Percentiles rank a stretch among this genome's conserved stretches.
Conservation (phyloP, 2,797 vertebrate species). For the Poecilia velifera region DNA sequence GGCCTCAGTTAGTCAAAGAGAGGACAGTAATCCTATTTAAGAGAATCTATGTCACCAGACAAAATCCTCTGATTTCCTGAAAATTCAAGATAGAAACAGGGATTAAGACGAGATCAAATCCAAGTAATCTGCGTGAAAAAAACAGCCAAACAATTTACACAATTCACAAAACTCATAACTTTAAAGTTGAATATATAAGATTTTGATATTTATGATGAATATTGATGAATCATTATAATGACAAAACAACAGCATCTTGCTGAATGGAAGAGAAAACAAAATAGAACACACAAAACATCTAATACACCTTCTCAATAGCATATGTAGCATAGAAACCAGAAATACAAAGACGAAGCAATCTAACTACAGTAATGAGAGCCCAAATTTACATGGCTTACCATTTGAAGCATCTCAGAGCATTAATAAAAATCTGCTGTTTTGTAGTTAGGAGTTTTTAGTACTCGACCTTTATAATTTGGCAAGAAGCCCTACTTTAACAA, state of each 20-base stretch:
- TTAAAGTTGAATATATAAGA: background rate
- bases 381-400: background rate
- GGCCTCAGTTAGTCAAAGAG: conserved; percentile 15
- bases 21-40: conserved; percentile 9
- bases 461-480: background rate
- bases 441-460: background rate
- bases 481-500: background rate
- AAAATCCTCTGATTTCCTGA: conserved; percentile 10
- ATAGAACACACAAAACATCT: background rate
- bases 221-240: too few relatives aligned
- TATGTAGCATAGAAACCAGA: background rate
- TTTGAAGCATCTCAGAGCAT: background rate
- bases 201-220: too few relatives aligned
- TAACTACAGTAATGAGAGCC: background rate
- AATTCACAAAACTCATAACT: background rate
- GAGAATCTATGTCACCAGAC: conserved; percentile 6
- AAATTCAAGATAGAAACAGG: background rate
- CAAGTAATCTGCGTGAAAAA: background rate
- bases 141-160: background rate
- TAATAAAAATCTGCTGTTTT: background rate
- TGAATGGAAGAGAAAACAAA: background rate
- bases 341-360: background rate
- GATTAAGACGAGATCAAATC: background rate
- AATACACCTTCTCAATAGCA: background rate
- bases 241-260: too few relatives aligned